These are phyloP conservation scores for Tuta absoluta DNA, from an alignment of 2,888 invertebrate genomes.

Conservation along the genomic window DNA sequence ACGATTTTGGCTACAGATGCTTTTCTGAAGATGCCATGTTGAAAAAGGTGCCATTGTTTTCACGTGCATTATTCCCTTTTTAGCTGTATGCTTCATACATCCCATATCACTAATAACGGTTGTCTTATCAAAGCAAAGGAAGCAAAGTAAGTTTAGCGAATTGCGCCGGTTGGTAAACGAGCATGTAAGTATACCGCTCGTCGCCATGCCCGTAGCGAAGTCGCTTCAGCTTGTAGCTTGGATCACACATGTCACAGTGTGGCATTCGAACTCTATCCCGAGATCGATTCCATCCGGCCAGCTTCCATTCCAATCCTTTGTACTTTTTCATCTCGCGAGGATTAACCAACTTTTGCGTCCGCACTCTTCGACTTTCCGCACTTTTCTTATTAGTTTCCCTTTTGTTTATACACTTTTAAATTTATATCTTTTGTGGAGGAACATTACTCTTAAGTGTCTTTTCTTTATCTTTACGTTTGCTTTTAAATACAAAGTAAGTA, in stretches of 20 bases:
- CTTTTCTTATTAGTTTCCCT: conserved; percentile 57
- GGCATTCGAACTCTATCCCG: conserved; percentile 57
- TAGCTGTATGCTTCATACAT: too few relatives aligned
- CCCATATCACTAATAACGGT: too few relatives aligned
- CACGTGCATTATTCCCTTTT: too few relatives aligned
- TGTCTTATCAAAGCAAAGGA: too few relatives aligned
- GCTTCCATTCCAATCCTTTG: conserved; percentile 64
- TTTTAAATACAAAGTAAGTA: not conserved
- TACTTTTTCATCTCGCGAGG: conserved; percentile 75
- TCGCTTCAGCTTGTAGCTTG: not conserved
- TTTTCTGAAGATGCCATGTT: too few relatives aligned
- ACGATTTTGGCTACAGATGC: too few relatives aligned
- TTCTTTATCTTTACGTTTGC: not conserved
- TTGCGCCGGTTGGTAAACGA: too few relatives aligned
- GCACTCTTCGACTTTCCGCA: conserved; percentile 47
- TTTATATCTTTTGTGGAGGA: conserved; percentile 30
- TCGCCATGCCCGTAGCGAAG: not conserved
- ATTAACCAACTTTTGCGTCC: conserved; percentile 65
- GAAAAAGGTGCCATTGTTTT: too few relatives aligned
- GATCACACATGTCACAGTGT: conserved; percentile 43
- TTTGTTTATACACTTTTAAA: conserved; percentile 45
- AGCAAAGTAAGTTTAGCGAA: too few relatives aligned
- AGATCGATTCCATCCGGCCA: conserved; percentile 63
- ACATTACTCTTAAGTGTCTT: conserved; percentile 8
- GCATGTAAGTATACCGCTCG: too few relatives aligned